Percentiles rank a stretch among this genome's conserved stretches.
Evolutionary conservation across 2,888 invertebrate genomes (phyloP).

Genomic region (Trilocha varians): DNA sequence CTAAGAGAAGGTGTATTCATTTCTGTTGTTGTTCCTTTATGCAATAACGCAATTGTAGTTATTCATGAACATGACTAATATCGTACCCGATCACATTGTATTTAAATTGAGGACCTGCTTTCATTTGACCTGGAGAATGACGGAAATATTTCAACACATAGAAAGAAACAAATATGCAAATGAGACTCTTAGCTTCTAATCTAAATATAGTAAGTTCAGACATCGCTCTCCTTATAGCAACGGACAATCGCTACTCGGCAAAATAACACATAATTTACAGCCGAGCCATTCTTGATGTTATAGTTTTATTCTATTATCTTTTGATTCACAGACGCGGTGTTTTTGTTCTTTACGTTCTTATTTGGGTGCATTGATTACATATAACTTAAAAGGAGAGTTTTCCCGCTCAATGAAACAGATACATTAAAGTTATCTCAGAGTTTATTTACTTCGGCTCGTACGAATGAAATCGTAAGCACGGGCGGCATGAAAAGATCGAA

Average conservation of each 20-base stretch:
- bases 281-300: slow-evolving; percentile 40
- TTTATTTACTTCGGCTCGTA: slow-evolving; percentile 31
- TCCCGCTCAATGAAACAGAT: slow-evolving; percentile 12
- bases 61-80: slow-evolving; percentile 15
- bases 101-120: slow-evolving; percentile 2
- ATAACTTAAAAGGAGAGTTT: slow-evolving; percentile 17
- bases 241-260: slow-evolving; percentile 40
- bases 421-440: slow-evolving; percentile 8
- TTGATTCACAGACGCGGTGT: slow-evolving; percentile 38
- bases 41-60: slow-evolving; percentile 48
- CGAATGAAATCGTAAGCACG: slow-evolving; percentile 36
- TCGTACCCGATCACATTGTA: slow-evolving; percentile 4
- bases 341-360: slow-evolving; percentile 24
- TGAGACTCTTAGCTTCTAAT: slow-evolving; percentile 16
- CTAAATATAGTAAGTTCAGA: slow-evolving; percentile 43
- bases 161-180: slow-evolving; percentile 27
- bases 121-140: not conserved
- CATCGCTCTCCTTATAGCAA: slow-evolving; percentile 30
- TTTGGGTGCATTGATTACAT: slow-evolving; percentile 18
- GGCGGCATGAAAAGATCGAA: slow-evolving; percentile 57
- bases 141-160: slow-evolving; percentile 16
- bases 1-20: slow-evolving; percentile 43
- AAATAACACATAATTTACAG: slow-evolving; percentile 53
- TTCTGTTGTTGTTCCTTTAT: slow-evolving; percentile 54
- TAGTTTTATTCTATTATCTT: slow-evolving; percentile 46